Evolutionary conservation across 2,113 vertebrate genomes (phyloP).

Genomic region (Canis aureus): DNA sequence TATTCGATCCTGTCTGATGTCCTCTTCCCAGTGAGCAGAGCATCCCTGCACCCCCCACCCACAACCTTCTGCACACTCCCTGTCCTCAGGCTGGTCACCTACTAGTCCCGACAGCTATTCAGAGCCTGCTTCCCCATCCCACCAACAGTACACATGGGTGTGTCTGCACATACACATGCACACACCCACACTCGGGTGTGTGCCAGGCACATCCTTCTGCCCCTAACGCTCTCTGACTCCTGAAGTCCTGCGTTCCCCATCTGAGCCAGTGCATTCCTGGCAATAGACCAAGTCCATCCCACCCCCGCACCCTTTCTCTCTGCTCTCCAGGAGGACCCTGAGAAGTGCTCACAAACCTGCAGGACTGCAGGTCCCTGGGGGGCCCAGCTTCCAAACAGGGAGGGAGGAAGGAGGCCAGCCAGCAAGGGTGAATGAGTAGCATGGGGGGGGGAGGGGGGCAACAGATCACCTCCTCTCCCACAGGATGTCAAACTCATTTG

Average conservation of each 20-base stretch:
- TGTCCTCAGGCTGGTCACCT: background rate
- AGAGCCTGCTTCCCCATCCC: background rate
- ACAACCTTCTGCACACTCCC: too few species aligned
- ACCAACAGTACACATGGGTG: background rate
- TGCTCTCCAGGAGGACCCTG: background rate
- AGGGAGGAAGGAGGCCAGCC: background rate
- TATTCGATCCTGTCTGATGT: rapidly evolving
- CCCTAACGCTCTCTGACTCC: too few species aligned
- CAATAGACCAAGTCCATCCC: rapidly evolving
- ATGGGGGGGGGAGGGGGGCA: too few species aligned
- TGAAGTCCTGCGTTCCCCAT: background rate
- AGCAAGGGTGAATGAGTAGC: too few species aligned
- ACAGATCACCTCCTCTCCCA: background rate
- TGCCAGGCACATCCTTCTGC: background rate
- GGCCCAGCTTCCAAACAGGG: background rate
- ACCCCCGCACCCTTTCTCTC: rapidly evolving
- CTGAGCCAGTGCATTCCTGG: rapidly evolving
- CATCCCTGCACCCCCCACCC: too few species aligned
- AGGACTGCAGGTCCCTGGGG: too few species aligned
- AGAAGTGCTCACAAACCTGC: background rate
- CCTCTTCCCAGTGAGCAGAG: background rate
- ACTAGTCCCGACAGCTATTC: background rate
- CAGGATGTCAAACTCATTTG: background rate
- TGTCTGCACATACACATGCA: too few species aligned
- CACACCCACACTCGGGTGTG: background rate